A percentile compares a stretch with the other conserved stretches of the same genome.
These are phyloP conservation scores for Trichoplusia ni DNA, from an alignment of 1,140 invertebrate species.

Conservation along the genomic window DNA sequence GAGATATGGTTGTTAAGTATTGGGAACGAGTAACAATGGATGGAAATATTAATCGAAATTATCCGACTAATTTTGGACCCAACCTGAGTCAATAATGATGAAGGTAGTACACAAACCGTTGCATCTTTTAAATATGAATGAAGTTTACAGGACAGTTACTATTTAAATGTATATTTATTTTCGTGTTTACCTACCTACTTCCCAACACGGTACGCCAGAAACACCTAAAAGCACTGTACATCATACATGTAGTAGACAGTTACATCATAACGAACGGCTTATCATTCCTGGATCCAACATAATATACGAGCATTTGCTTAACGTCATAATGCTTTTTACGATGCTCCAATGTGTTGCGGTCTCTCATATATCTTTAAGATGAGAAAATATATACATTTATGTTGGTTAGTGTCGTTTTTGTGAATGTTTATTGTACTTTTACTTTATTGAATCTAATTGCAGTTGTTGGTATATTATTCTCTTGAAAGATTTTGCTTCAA, in stretches of 20 bases:
- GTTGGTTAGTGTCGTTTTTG: not conserved
- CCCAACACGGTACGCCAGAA: not conserved
- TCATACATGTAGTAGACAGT: not conserved
- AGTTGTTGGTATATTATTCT: too few species aligned
- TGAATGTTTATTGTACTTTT: not conserved
- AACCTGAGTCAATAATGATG: too few species aligned
- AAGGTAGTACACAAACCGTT: too few species aligned
- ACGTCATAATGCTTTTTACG: slow-evolving; percentile 27
- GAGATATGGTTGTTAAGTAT: too few species aligned
- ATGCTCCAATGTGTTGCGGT: slow-evolving; percentile 11
- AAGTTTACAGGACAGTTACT: too few species aligned
- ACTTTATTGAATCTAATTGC: not conserved
- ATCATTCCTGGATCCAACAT: slow-evolving; percentile 23
- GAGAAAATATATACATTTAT: slow-evolving; percentile 17
- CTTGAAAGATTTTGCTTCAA: too few species aligned
- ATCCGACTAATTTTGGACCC: too few species aligned
- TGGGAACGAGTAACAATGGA: too few species aligned
- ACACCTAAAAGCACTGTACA: slow-evolving; percentile 1
- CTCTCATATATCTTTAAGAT: slow-evolving; percentile 6
- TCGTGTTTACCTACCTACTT: not conserved
- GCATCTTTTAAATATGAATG: too few species aligned
- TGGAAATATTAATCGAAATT: too few species aligned
- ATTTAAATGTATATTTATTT: not conserved
- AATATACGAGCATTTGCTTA: slow-evolving; percentile 26
- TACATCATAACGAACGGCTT: slow-evolving; percentile 27